Evolutionary conservation across 2,797 vertebrate genomes (phyloP).

Genomic region (Coregonus ussuriensis): DNA sequence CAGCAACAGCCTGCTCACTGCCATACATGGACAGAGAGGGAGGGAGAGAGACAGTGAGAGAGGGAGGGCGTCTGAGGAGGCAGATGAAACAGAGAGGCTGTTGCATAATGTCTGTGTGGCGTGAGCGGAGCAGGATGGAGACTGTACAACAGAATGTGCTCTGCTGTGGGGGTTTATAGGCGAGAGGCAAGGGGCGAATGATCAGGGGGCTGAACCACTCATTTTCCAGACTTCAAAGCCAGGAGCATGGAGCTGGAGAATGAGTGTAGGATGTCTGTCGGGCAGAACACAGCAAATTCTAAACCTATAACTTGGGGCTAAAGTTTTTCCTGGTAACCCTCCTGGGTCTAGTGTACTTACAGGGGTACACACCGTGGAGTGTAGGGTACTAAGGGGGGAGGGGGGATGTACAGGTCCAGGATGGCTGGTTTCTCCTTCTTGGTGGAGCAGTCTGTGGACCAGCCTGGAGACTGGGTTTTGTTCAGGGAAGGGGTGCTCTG

Average conservation of each 20-base stretch:
- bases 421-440: conserved; percentile 94
- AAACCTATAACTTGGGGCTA: too few species aligned
- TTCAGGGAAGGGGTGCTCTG: conserved; percentile 81
- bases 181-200: background rate
- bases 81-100: conserved; percentile 33
- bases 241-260: conserved; percentile 17
- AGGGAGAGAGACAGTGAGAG: conserved; percentile 13
- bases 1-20: conserved; percentile 18
- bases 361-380: conserved; percentile 81
- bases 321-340: too few species aligned
- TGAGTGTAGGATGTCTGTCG: conserved; percentile 5
- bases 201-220: conserved; percentile 29
- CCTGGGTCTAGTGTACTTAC: background rate
- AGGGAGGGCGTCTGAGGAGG: conserved; percentile 26
- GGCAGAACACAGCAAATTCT: background rate
- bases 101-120: conserved; percentile 38
- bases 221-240: conserved; percentile 44
- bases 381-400: conserved; percentile 88
- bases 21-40: conserved; percentile 4
- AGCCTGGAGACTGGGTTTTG: conserved; percentile 79
- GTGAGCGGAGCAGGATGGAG: conserved; percentile 45
- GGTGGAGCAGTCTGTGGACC: conserved; percentile 81
- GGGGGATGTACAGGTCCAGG: conserved; percentile 90
- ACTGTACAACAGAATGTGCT: conserved; percentile 41
- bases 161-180: conserved; percentile 22